Evolutionary conservation across 2,888 invertebrate genomes (phyloP).

Genomic region (Drosophila emarginata): DNA sequence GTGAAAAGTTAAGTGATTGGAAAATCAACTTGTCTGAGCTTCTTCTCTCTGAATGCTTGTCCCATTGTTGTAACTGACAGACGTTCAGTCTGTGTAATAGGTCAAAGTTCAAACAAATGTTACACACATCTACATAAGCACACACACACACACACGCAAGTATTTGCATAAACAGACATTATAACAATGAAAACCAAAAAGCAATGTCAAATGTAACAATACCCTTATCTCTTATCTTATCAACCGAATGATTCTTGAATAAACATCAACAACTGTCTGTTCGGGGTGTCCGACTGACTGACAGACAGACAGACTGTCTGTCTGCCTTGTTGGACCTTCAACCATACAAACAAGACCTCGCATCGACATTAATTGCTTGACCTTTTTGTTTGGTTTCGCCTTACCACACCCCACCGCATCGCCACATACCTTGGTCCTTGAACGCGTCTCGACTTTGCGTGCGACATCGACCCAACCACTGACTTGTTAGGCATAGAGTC

Average conservation of each 20-base stretch:
- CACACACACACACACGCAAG: conserved; percentile 8
- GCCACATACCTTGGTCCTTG: conserved; percentile 61
- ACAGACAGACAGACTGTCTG: conserved; percentile 10
- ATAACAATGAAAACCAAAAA: conserved; percentile 38
- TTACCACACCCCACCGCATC: background rate
- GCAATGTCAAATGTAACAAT: conserved; percentile 36
- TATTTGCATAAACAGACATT: conserved; percentile 8
- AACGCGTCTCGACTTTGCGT: conserved; percentile 58
- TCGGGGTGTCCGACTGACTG: conserved; percentile 22
- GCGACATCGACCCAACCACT: conserved; percentile 26
- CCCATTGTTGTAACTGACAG: conserved; percentile 3
- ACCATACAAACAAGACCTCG: conserved; percentile 13
- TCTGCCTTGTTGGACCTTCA: conserved; percentile 2
- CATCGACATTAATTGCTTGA: conserved; percentile 72
- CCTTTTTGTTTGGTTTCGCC: conserved; percentile 45
- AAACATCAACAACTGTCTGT: conserved; percentile 55
- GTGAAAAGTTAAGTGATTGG: conserved; percentile 60
- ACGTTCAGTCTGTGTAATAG: conserved; percentile 10
- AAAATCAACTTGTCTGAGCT: conserved; percentile 30
- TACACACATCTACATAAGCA: no score
- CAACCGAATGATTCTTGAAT: conserved; percentile 31
- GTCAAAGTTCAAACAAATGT: conserved; percentile 30
- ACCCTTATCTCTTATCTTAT: conserved; percentile 53
- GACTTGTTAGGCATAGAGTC: conserved; percentile 42
- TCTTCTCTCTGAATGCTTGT: background rate